A percentile compares a stretch with the other conserved stretches of the same genome.
These are phyloP conservation scores for Harpagoxenus sublaevis DNA, from an alignment of 2,888 invertebrate genomes.

Conservation along the genomic window DNA sequence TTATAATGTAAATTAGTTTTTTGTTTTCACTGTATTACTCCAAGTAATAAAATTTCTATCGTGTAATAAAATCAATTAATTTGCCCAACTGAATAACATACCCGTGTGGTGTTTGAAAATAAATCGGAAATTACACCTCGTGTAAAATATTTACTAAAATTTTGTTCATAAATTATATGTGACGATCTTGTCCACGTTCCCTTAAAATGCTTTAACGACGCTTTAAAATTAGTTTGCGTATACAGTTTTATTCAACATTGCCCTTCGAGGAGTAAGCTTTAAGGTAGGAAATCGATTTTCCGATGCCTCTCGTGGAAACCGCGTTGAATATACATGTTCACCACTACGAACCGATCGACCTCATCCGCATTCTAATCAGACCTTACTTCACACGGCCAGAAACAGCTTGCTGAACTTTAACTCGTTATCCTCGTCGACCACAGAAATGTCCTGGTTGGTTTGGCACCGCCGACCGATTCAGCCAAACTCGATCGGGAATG, in stretches of 20 bases:
- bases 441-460: conserved; percentile 71
- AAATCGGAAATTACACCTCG: not conserved
- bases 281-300: conserved; percentile 74
- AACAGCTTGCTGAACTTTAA: conserved; percentile 80
- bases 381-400: conserved; percentile 78
- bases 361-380: conserved; percentile 81
- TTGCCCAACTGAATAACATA: not conserved
- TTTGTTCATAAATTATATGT: conserved; percentile 29
- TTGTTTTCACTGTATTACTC: not conserved
- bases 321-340: conserved; percentile 78
- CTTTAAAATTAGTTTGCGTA: conserved; percentile 67
- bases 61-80: conserved; percentile 18
- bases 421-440: conserved; percentile 77
- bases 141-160: conserved; percentile 30
- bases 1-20: not conserved
- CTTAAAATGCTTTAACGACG: conserved; percentile 53
- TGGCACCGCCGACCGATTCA: conserved; percentile 70
- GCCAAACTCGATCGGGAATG: conserved; percentile 65
- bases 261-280: conserved; percentile 59
- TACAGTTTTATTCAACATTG: conserved; percentile 58
- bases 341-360: conserved; percentile 74
- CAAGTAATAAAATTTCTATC: conserved; percentile 1
- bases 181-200: not conserved
- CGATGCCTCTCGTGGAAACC: conserved; percentile 67
- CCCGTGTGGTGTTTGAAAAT: not conserved